A percentile compares a stretch with the other conserved stretches of the same genome.
Evolutionary conservation across 2,888 invertebrate genomes (phyloP).

Genomic region (Phragmatobia fuliginosa): DNA sequence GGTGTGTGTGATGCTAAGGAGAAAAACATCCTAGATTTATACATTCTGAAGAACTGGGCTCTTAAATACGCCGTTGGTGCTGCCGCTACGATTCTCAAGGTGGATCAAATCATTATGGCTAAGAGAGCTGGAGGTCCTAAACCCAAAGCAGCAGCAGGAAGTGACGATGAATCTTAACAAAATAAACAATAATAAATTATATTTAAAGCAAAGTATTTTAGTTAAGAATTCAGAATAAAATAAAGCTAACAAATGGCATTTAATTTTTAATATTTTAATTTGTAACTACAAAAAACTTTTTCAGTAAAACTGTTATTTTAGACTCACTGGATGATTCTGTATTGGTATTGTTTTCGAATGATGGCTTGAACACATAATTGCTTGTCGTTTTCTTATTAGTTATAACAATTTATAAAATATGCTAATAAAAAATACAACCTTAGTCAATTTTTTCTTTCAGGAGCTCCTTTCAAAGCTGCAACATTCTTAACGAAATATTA

Average conservation of each 20-base stretch:
- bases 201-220: constrained; percentile 51
- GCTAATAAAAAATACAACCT: constrained; percentile 1
- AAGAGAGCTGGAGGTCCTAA: constrained; percentile 98
- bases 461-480: no score
- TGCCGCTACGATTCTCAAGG: constrained; percentile 96
- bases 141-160: constrained; percentile 88
- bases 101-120: constrained; percentile 99
- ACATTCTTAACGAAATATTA: no score
- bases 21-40: constrained; percentile 94
- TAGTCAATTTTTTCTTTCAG: neutral
- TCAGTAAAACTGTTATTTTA: constrained; percentile 6
- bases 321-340: neutral
- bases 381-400: constrained; percentile 3
- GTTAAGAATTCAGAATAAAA: constrained; percentile 34
- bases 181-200: constrained; percentile 15
- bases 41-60: constrained; percentile 95
- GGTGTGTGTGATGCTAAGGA: constrained; percentile 91
- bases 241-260: constrained; percentile 8
- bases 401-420: neutral
- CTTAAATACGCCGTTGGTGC: constrained; percentile 98
- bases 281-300: neutral
- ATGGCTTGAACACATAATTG: neutral
- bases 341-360: neutral
- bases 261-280: constrained; percentile 2
- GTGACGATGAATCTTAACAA: constrained; percentile 91